A percentile compares a stretch with the other conserved stretches of the same genome.
Conservation (phyloP, 2,797 vertebrate genomes). For the Lacerta viridis region DNA sequence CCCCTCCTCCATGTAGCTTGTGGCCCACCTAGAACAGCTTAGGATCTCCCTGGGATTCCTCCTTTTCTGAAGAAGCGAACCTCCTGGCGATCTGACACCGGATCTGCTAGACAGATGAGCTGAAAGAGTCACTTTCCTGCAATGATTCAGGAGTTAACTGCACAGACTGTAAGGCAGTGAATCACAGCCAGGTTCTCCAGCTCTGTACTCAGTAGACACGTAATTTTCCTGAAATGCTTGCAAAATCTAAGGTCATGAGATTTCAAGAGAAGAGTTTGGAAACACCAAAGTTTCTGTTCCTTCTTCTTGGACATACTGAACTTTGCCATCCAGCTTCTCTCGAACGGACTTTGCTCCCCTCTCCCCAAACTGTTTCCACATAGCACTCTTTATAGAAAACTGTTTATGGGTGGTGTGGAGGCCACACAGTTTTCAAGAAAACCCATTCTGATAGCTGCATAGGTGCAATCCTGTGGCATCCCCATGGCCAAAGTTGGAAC, state of each 20-base stretch:
- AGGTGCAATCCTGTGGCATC: too few relatives aligned
- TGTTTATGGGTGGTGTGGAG: conserved; percentile 28
- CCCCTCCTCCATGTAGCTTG: background rate
- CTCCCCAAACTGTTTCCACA: conserved; percentile 43
- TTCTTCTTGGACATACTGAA: conserved; percentile 77
- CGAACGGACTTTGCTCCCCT: conserved; percentile 53
- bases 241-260: conserved; percentile 84
- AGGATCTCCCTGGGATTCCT: background rate
- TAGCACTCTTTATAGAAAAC: conserved; percentile 19
- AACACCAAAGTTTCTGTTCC: conserved; percentile 83
- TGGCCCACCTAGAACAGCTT: background rate
- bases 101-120: conserved; percentile 28
- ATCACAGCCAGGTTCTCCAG: conserved; percentile 79
- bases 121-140: conserved; percentile 51
- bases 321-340: conserved; percentile 72
- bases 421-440: background rate
- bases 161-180: conserved; percentile 64
- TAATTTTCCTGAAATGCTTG: conserved; percentile 80
- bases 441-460: background rate
- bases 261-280: conserved; percentile 76
- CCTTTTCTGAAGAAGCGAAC: background rate
- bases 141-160: conserved; percentile 76
- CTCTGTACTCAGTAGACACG: conserved; percentile 49
- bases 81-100: background rate
- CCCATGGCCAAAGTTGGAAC: too few relatives aligned